Evolutionary conservation across 2,888 invertebrate species (phyloP).

Genomic region (Dione vanillae): DNA sequence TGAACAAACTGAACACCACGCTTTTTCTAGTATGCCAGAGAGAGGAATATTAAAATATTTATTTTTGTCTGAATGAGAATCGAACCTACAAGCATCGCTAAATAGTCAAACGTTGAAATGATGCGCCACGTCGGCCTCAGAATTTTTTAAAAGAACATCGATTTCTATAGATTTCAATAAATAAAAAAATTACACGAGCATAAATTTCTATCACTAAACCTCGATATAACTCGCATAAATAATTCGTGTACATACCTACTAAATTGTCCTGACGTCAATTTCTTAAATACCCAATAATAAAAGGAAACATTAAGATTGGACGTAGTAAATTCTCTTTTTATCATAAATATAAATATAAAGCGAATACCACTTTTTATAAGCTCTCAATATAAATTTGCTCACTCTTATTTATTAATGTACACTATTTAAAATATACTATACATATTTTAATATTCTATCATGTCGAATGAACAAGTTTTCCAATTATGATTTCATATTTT

Average conservation of each 20-base stretch:
- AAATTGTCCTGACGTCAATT: too few relatives aligned
- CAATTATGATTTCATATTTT: too few relatives aligned
- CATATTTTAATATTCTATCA: too few relatives aligned
- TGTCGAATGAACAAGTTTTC: slow-evolving; percentile 9
- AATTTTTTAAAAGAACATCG: too few relatives aligned
- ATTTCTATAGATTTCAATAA: too few relatives aligned
- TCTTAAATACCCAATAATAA: too few relatives aligned
- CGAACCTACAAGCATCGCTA: neutral
- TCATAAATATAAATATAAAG: neutral
- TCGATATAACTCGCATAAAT: neutral
- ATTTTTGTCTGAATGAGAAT: neutral
- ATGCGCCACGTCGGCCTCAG: neutral
- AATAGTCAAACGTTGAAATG: neutral
- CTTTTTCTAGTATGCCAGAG: neutral
- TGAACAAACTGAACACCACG: neutral
- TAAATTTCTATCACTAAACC: too few relatives aligned
- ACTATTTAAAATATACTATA: neutral
- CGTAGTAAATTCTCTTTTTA: too few relatives aligned
- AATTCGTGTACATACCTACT: too few relatives aligned
- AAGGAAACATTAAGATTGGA: too few relatives aligned
- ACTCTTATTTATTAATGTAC: neutral
- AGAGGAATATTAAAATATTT: neutral
- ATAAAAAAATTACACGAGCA: too few relatives aligned
- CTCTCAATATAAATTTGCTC: neutral
- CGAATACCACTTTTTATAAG: neutral